These are phyloP conservation scores for Acanthosepion pharaonis DNA, from an alignment of 2,888 invertebrate species.

Conservation along the genomic window DNA sequence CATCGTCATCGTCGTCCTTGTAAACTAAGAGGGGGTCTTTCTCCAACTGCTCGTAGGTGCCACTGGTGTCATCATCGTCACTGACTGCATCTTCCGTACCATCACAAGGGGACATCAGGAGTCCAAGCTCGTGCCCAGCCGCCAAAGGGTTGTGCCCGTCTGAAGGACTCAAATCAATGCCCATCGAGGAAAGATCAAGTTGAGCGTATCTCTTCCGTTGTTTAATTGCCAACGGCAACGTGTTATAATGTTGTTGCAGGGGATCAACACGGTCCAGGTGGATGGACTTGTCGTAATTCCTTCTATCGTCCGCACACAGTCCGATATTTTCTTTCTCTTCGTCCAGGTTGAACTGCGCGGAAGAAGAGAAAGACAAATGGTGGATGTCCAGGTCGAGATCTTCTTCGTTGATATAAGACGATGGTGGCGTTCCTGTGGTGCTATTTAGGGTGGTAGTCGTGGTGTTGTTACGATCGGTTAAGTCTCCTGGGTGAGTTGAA, in stretches of 20 bases:
- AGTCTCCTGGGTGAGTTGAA: background rate
- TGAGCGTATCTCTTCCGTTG: constrained; percentile 78
- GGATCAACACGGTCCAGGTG: constrained; percentile 36
- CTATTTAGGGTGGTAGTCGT: background rate
- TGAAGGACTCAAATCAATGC: constrained; percentile 77
- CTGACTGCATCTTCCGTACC: constrained; percentile 45
- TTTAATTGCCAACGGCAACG: constrained; percentile 39
- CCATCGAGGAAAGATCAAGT: constrained; percentile 82
- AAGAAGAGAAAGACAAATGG: constrained; percentile 41
- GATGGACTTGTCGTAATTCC: background rate
- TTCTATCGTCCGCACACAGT: background rate
- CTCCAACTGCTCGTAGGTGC: constrained; percentile 49
- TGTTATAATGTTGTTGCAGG: background rate
- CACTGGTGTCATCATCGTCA: constrained; percentile 49
- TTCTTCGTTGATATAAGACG: constrained; percentile 40
- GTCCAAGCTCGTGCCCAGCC: constrained; percentile 48
- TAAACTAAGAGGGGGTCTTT: constrained; percentile 52
- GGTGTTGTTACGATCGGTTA: background rate
- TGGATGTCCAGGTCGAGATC: constrained; percentile 49
- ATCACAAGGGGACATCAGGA: constrained; percentile 54
- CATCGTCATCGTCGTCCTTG: constrained; percentile 55
- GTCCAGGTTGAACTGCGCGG: constrained; percentile 13
- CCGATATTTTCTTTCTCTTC: constrained; percentile 45
- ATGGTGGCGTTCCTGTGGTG: background rate
- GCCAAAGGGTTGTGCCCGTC: constrained; percentile 52